A percentile compares a stretch with the other conserved stretches of the same genome.
phyloP scores from a whole-genome alignment of 2,888 invertebrate genomes.

The Epirrhoe alternata region DNA sequence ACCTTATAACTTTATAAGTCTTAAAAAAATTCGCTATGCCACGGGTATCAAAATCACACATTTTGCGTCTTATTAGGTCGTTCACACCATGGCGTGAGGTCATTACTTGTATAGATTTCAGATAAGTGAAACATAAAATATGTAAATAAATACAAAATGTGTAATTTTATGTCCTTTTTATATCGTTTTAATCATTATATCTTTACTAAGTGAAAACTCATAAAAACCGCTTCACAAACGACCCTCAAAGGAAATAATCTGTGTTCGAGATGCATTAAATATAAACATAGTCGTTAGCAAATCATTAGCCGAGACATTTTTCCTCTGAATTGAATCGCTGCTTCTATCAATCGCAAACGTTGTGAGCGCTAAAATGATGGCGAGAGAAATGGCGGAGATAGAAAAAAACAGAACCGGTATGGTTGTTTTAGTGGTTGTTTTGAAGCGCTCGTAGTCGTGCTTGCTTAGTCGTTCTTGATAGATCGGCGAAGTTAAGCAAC shows the following conservation, averaged over 20 bases:
- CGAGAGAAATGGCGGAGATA: no score
- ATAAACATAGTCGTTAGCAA: constrained; percentile 84
- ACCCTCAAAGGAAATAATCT: constrained; percentile 83
- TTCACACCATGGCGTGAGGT: no score
- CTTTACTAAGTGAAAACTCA: constrained; percentile 46
- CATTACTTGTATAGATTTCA: no score
- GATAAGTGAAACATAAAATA: not conserved
- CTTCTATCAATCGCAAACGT: constrained; percentile 72
- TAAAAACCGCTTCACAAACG: constrained; percentile 58
- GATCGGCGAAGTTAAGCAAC: no score
- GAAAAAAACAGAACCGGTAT: no score
- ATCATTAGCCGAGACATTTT: constrained; percentile 80
- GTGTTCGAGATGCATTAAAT: constrained; percentile 75
- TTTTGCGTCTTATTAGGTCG: no score
- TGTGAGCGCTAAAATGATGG: constrained; percentile 47
- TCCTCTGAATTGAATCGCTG: constrained; percentile 62
- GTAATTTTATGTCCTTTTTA: constrained; percentile 5
- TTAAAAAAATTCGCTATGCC: no score
- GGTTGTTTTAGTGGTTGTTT: no score
- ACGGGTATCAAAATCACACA: no score
- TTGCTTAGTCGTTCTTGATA: no score
- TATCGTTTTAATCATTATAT: constrained; percentile 9
- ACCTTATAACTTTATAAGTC: no score
- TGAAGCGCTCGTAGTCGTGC: no score
- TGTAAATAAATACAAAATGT: not conserved